Percentiles rank a stretch among this genome's conserved stretches.
phyloP scores from a whole-genome alignment of 1,140 invertebrate genomes.

The Zaprionus inermis region DNA sequence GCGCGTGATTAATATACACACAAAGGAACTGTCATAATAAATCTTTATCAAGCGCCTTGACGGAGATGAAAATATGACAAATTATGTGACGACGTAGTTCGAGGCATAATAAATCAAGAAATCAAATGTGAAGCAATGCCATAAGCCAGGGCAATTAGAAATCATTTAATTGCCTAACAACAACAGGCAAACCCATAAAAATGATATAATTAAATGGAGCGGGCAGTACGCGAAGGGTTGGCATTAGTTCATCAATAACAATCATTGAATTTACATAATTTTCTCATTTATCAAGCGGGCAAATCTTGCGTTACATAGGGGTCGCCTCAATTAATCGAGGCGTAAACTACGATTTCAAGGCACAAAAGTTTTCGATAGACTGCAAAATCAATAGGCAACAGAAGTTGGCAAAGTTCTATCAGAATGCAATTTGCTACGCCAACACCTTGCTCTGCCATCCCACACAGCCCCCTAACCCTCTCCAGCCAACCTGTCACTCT shows the following conservation, averaged over 20 bases:
- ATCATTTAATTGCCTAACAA: slow-evolving; percentile 77
- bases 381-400: slow-evolving; percentile 72
- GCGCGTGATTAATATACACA: slow-evolving; percentile 52
- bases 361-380: slow-evolving; percentile 6
- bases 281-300: slow-evolving; percentile 65
- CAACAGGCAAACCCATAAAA: slow-evolving; percentile 78
- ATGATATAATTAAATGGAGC: slow-evolving; percentile 44
- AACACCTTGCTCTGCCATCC: slow-evolving; percentile 44
- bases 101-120: slow-evolving; percentile 73
- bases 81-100: slow-evolving; percentile 57
- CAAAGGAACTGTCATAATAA: slow-evolving; percentile 79
- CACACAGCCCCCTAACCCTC: background rate
- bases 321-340: slow-evolving; percentile 38
- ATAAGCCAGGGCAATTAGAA: slow-evolving; percentile 64
- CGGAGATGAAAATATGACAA: slow-evolving; percentile 62
- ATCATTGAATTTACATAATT: slow-evolving; percentile 79
- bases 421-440: slow-evolving; percentile 76
- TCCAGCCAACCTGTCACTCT: background rate
- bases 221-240: background rate
- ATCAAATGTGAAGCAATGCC: slow-evolving; percentile 53
- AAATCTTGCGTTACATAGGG: slow-evolving; percentile 37
- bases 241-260: slow-evolving; percentile 67
- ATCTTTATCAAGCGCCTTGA: slow-evolving; percentile 73
- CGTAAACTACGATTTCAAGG: slow-evolving; percentile 45
- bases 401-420: slow-evolving; percentile 66